A percentile compares a stretch with the other conserved stretches of the same genome.
phyloP scores from a whole-genome alignment of 30 jellyfish, hydroid and myxozoan species.

The Phacellophora camtschatica region DNA sequence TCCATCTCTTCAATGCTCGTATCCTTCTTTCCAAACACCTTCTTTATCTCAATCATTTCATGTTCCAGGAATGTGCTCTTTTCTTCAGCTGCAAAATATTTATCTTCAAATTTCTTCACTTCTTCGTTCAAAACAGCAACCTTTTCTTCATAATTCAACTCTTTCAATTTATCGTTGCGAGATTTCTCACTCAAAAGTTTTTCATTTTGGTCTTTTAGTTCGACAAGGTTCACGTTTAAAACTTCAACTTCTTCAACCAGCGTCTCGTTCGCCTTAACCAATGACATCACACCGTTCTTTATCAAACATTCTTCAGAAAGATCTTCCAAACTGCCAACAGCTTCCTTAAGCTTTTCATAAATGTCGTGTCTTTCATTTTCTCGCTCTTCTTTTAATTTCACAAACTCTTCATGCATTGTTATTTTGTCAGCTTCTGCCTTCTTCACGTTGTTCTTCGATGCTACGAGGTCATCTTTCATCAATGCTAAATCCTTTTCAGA shows the following conservation, averaged over 20 bases:
- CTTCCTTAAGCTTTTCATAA: background rate
- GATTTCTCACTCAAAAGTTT: background rate
- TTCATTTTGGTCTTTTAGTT: conserved; percentile 1
- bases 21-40: background rate
- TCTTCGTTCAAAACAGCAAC: background rate
- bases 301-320: background rate
- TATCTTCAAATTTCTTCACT: background rate
- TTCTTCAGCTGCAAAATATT: conserved; percentile 1
- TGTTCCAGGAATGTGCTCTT: background rate
- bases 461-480: background rate
- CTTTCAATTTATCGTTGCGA: conserved; percentile 35
- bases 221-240: background rate
- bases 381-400: background rate
- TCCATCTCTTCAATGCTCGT: background rate
- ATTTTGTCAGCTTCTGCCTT: background rate
- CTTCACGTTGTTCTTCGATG: background rate
- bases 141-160: conserved; percentile 26
- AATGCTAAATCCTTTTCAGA: background rate
- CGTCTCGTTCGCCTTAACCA: background rate
- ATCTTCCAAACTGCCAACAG: background rate
- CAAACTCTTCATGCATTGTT: background rate
- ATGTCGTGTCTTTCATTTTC: background rate
- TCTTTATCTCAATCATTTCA: conserved; percentile 3
- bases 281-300: background rate
- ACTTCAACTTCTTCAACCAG: background rate